Conservation (phyloP, 2,113 vertebrate genomes). For the Psilopsiagon aymara region DNA sequence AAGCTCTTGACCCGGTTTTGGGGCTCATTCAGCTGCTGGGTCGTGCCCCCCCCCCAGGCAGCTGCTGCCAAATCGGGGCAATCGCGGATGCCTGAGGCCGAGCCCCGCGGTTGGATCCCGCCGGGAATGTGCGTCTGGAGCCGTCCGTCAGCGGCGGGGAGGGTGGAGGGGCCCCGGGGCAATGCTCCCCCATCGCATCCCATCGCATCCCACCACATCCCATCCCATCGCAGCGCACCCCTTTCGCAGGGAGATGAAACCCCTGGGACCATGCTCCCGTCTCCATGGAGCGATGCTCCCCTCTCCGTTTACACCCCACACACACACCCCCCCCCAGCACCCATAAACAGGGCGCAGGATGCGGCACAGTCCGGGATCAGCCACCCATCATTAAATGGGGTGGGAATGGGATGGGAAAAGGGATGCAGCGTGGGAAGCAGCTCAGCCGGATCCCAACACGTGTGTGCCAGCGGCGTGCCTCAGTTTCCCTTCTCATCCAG, state of each 20-base stretch:
- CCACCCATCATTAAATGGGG: not conserved
- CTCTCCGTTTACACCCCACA: not conserved
- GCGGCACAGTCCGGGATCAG: not conserved
- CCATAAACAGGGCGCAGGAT: not conserved
- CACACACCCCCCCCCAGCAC: not conserved
- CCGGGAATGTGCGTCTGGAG: slow-evolving; percentile 11
- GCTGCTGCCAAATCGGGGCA: too few relatives aligned
- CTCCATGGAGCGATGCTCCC: not conserved
- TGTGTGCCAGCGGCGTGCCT: not conserved
- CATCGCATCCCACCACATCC: too few relatives aligned
- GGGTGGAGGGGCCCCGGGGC: not conserved
- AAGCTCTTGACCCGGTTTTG: too few relatives aligned
- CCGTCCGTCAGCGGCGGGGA: not conserved
- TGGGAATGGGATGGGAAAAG: not conserved
- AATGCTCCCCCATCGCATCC: too few relatives aligned
- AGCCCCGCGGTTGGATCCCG: too few relatives aligned
- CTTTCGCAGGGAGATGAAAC: rapidly evolving
- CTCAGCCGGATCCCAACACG: rapidly evolving
- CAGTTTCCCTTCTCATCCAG: not conserved
- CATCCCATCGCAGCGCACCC: not conserved
- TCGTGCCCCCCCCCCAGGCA: too few relatives aligned
- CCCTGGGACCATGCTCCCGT: rapidly evolving
- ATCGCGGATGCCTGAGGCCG: too few relatives aligned
- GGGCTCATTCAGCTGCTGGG: too few relatives aligned
- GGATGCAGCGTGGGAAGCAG: not conserved